A percentile compares a stretch with the other conserved stretches of the same genome.
Conservation (phyloP, 2,113 vertebrate genomes). For the Syngnathoides biaculeatus region DNA sequence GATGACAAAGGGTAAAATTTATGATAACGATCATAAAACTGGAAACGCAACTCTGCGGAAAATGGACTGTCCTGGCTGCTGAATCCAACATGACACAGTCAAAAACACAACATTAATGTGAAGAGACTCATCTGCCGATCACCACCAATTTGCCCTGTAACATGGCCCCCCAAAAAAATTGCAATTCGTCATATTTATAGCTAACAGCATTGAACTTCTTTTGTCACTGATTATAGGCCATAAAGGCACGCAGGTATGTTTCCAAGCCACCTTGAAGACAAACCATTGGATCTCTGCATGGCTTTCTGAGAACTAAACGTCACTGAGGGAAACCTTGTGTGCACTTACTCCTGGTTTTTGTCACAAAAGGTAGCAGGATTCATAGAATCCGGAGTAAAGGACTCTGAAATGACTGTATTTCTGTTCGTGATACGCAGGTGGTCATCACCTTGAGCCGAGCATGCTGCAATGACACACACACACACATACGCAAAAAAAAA, state of each 20-base stretch:
- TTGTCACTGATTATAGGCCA: background rate
- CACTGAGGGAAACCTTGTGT: slow-evolving; percentile 15
- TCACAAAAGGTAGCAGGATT: slow-evolving; percentile 56
- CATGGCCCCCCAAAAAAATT: no score
- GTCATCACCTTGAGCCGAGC: slow-evolving; percentile 41
- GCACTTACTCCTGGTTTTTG: slow-evolving; percentile 71
- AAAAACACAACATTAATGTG: background rate
- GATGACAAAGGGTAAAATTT: no score
- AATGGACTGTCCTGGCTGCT: background rate
- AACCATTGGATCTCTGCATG: background rate
- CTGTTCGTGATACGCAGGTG: slow-evolving; percentile 50
- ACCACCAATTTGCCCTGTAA: no score
- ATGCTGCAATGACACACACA: slow-evolving; percentile 22
- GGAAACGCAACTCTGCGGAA: no score
- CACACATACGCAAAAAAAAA: background rate
- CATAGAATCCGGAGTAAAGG: slow-evolving; percentile 51
- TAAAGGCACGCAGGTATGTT: background rate
- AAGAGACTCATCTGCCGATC: background rate
- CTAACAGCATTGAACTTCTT: no score
- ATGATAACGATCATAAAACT: no score
- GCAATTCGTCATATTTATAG: no score
- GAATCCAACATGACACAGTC: background rate
- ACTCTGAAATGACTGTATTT: slow-evolving; percentile 67
- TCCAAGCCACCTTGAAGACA: background rate
- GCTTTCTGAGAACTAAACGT: background rate